Evolutionary conservation across 2,888 invertebrate species (phyloP).

Genomic region (Plagodis pulveraria): DNA sequence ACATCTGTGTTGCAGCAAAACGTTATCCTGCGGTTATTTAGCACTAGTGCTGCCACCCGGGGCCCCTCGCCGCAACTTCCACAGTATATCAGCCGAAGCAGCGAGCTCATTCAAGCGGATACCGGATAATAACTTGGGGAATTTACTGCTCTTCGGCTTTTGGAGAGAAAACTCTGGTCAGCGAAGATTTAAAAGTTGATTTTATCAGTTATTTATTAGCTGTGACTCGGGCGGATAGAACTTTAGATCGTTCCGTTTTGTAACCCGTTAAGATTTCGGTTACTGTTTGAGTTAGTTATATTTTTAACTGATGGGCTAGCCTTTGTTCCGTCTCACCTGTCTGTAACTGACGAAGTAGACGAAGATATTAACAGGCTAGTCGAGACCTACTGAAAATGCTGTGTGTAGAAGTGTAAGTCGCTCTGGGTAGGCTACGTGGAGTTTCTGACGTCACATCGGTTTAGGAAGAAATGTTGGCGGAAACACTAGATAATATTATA

Average conservation of each 20-base stretch:
- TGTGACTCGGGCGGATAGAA: not conserved
- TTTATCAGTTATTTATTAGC: constrained; percentile 27
- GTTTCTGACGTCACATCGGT: no score
- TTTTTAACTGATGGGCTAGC: not conserved
- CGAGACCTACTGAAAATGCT: no score
- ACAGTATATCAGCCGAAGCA: constrained; percentile 32
- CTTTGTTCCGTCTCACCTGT: no score
- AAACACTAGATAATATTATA: no score
- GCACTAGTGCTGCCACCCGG: not conserved
- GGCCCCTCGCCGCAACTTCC: constrained; percentile 22
- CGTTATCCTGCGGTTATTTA: constrained; percentile 12
- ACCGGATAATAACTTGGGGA: constrained; percentile 40
- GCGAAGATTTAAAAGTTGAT: constrained; percentile 15
- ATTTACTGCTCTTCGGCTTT: constrained; percentile 28
- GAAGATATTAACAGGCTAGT: no score
- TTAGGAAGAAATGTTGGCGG: no score
- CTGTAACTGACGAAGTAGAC: no score
- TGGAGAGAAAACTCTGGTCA: constrained; percentile 17
- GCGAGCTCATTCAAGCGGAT: constrained; percentile 35
- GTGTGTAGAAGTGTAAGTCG: no score
- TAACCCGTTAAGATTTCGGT: no score
- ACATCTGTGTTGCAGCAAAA: not conserved
- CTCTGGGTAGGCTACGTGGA: no score
- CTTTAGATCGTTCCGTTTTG: not conserved
- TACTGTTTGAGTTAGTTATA: not conserved